Conservation (phyloP, 2,888 invertebrate species). For the Lomographa bimaculata region DNA sequence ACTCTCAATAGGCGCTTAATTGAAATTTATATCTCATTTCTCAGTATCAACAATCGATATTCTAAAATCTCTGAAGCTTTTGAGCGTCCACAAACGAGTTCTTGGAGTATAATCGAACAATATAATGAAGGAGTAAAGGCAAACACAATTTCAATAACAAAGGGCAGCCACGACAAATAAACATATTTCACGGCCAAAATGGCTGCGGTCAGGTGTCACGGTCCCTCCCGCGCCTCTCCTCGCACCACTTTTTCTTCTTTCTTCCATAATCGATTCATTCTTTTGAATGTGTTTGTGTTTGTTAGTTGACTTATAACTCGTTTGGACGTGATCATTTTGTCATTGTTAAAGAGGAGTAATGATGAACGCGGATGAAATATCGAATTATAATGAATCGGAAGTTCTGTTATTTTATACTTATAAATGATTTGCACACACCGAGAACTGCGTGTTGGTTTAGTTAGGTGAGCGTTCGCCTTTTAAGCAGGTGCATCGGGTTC, state of each 20-base stretch:
- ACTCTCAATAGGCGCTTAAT: slow-evolving; percentile 76
- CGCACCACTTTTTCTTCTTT: slow-evolving; percentile 60
- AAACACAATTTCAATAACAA: slow-evolving; percentile 84
- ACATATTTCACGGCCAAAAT: slow-evolving; percentile 83
- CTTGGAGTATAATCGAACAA: slow-evolving; percentile 79
- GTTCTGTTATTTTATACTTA: too few species aligned
- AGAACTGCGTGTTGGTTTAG: too few species aligned
- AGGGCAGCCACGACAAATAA: slow-evolving; percentile 81
- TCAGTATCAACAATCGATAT: slow-evolving; percentile 83
- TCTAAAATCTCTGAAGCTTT: slow-evolving; percentile 77
- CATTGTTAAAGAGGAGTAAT: slow-evolving; percentile 15
- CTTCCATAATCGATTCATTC: slow-evolving; percentile 75
- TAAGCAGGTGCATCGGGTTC: too few species aligned
- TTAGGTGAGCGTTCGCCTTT: too few species aligned
- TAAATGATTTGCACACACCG: too few species aligned
- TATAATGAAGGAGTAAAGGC: slow-evolving; percentile 83
- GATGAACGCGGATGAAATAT: too few species aligned
- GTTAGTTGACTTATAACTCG: slow-evolving; percentile 44
- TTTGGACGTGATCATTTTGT: slow-evolving; percentile 31
- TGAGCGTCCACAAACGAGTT: slow-evolving; percentile 77
- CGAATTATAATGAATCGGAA: too few species aligned
- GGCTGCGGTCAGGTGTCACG: slow-evolving; percentile 83
- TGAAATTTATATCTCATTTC: slow-evolving; percentile 83
- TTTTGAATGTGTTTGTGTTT: slow-evolving; percentile 64
- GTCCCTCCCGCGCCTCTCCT: slow-evolving; percentile 49